Evolutionary conservation across 2,113 vertebrate species (phyloP).

Genomic region (Sorex fumeus): DNA sequence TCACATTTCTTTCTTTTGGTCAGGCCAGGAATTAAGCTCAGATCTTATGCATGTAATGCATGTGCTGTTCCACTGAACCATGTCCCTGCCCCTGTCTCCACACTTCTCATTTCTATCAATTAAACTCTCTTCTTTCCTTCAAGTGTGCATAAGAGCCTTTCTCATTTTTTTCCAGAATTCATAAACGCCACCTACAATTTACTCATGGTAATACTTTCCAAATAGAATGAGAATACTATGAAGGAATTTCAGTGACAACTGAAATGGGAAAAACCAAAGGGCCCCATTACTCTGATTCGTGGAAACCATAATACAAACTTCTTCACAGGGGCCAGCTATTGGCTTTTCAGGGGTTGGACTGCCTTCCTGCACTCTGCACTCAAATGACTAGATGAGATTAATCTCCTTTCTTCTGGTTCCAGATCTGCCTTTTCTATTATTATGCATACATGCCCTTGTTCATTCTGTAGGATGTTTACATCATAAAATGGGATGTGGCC

Average conservation of each 20-base stretch:
- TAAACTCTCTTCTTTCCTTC: neutral
- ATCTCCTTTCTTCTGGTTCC: neutral
- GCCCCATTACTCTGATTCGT: neutral
- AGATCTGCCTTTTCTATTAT: neutral
- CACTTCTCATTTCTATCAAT: too few species aligned
- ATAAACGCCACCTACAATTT: neutral
- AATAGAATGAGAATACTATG: too few species aligned
- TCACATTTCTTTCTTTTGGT: neutral
- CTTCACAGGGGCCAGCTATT: neutral
- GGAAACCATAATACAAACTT: neutral
- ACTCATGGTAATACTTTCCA: slow-evolving; percentile 5
- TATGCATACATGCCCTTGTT: neutral
- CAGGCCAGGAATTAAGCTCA: too few species aligned
- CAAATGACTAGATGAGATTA: neutral
- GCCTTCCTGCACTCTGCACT: too few species aligned
- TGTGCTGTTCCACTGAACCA: too few species aligned
- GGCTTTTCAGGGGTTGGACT: neutral
- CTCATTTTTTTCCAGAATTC: neutral
- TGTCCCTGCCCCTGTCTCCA: too few species aligned
- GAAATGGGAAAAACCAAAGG: neutral
- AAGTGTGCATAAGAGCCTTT: neutral
- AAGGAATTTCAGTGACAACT: too few species aligned
- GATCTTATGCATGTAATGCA: too few species aligned
- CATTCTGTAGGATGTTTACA: neutral
- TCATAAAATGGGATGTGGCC: neutral